These are phyloP conservation scores for Zeuzera pyrina DNA, from an alignment of 2,888 invertebrate genomes.

Conservation along the genomic window DNA sequence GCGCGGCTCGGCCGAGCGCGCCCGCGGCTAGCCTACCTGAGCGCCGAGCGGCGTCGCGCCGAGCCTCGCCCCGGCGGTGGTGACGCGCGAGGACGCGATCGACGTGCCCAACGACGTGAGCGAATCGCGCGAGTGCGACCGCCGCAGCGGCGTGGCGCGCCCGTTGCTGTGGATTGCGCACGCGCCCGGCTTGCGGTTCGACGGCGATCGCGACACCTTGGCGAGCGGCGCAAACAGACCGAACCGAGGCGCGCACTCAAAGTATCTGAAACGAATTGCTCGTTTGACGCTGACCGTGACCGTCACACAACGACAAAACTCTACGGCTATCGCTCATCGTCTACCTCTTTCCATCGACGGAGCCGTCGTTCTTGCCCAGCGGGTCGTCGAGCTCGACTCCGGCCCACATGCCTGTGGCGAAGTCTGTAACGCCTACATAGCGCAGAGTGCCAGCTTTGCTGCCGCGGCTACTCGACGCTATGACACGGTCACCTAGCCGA, in stretches of 20 bases:
- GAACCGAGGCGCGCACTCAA: conserved; percentile 90
- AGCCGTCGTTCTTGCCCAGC: conserved; percentile 96
- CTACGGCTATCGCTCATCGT: not conserved
- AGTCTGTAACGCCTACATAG: conserved; percentile 90
- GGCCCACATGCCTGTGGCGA: conserved; percentile 95
- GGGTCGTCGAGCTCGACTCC: conserved; percentile 96
- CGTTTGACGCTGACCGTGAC: not conserved
- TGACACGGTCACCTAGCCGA: conserved; percentile 92
- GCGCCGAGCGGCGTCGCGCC: conserved; percentile 78
- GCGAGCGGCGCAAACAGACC: conserved; percentile 94
- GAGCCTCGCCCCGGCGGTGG: conserved; percentile 82
- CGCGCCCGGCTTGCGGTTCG: conserved; percentile 76
- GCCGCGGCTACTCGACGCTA: conserved; percentile 88
- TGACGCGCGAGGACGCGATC: conserved; percentile 70
- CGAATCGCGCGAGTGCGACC: conserved; percentile 90
- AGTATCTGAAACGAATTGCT: conserved; percentile 81
- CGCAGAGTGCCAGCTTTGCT: conserved; percentile 90
- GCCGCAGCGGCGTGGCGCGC: conserved; percentile 72
- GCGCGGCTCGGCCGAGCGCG: conserved; percentile 52
- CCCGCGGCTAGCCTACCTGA: conserved; percentile 77
- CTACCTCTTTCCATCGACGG: conserved; percentile 92
- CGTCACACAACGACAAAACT: not conserved
- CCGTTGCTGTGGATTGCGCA: conserved; percentile 77
- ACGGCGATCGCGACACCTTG: conserved; percentile 91
- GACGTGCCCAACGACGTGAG: conserved; percentile 78